phyloP scores from a whole-genome alignment of 2,888 invertebrate species.

The Phalera bucephala region DNA sequence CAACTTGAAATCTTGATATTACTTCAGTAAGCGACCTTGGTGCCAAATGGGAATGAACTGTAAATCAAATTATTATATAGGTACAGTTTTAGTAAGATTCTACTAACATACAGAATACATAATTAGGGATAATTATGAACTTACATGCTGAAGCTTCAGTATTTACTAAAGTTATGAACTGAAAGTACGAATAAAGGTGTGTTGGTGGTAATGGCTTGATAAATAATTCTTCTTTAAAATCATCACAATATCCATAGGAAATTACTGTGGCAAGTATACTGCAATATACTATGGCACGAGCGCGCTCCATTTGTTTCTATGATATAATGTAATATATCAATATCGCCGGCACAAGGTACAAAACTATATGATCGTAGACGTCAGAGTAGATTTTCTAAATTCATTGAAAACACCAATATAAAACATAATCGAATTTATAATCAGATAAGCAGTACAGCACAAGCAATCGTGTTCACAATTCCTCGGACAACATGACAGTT shows the following conservation, averaged over 20 bases:
- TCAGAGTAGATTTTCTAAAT: too few relatives aligned
- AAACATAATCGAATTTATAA: too few relatives aligned
- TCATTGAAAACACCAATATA: too few relatives aligned
- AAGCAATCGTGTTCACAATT: too few relatives aligned
- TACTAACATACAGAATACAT: neutral
- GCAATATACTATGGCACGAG: too few relatives aligned
- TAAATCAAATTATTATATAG: constrained; percentile 3
- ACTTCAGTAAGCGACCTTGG: constrained; percentile 95
- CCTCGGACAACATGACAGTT: too few relatives aligned
- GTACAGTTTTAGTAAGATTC: constrained; percentile 3
- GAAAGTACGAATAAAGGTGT: constrained; percentile 94
- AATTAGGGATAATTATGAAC: constrained; percentile 36
- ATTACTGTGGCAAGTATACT: constrained; percentile 22
- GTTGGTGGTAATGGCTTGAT: constrained; percentile 92
- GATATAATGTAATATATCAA: too few relatives aligned
- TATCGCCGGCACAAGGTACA: too few relatives aligned
- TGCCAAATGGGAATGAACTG: constrained; percentile 92
- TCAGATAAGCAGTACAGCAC: too few relatives aligned
- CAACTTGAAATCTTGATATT: constrained; percentile 90
- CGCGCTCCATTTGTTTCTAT: too few relatives aligned
- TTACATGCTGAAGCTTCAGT: constrained; percentile 83
- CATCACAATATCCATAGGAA: constrained; percentile 76
- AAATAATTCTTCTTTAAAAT: constrained; percentile 93
- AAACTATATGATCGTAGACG: too few relatives aligned
- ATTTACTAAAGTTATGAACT: constrained; percentile 93